Evolutionary conservation across 2,888 invertebrate species (phyloP).

Genomic region (Tortrix viridana): DNA sequence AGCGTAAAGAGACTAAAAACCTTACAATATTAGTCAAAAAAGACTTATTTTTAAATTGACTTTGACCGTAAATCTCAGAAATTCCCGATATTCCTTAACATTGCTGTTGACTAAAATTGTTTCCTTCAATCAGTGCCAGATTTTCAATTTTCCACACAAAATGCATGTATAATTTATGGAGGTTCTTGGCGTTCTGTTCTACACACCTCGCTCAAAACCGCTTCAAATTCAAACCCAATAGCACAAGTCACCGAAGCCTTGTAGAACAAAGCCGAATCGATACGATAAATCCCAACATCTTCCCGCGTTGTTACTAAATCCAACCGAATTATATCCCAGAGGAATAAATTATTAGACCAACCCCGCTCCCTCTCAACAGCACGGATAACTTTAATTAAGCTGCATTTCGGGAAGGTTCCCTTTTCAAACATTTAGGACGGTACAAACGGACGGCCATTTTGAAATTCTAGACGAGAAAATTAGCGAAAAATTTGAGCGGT

Average conservation of each 20-base stretch:
- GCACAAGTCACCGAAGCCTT: slow-evolving; percentile 6
- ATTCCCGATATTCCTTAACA: too few species aligned
- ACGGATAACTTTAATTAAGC: slow-evolving; percentile 78
- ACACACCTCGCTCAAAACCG: not conserved
- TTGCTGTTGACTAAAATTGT: too few species aligned
- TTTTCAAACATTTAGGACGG: slow-evolving; percentile 67
- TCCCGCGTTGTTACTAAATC: slow-evolving; percentile 71
- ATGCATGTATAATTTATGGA: too few species aligned
- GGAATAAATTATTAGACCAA: slow-evolving; percentile 78
- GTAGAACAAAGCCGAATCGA: slow-evolving; percentile 31
- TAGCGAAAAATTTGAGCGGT: slow-evolving; percentile 19
- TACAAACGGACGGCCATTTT: slow-evolving; percentile 31
- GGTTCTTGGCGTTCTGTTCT: too few species aligned
- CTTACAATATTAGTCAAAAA: too few species aligned
- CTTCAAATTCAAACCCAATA: slow-evolving; percentile 7
- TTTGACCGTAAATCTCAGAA: too few species aligned
- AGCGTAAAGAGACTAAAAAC: too few species aligned
- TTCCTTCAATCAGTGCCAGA: too few species aligned
- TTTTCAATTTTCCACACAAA: too few species aligned
- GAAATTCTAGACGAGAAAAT: slow-evolving; percentile 33
- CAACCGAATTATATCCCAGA: slow-evolving; percentile 71
- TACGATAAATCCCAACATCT: slow-evolving; percentile 60
- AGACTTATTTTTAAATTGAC: too few species aligned
- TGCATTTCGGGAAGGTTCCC: slow-evolving; percentile 73
- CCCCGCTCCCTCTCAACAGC: slow-evolving; percentile 69